Conservation (phyloP, 2,113 vertebrate genomes). For the Ancistrus triradiatus region DNA sequence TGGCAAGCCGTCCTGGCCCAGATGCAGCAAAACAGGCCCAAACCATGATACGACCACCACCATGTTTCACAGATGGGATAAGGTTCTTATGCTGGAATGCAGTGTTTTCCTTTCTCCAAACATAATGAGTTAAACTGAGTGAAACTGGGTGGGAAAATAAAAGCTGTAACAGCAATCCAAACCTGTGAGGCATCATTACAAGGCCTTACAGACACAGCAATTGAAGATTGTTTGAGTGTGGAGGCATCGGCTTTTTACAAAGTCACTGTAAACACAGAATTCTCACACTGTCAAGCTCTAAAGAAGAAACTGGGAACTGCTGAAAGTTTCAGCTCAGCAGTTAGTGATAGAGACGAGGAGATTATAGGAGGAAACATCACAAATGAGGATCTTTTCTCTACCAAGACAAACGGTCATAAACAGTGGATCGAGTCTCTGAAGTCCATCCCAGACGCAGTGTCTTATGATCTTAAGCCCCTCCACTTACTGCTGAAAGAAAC, state of each 20-base stretch:
- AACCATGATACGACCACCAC: no score
- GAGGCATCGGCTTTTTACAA: constrained; percentile 48
- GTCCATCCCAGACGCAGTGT: constrained; percentile 51
- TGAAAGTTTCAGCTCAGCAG: constrained; percentile 41
- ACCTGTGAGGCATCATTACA: constrained; percentile 47
- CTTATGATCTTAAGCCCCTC: constrained; percentile 61
- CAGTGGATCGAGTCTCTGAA: constrained; percentile 46
- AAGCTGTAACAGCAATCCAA: constrained; percentile 50
- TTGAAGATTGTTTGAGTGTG: constrained; percentile 52
- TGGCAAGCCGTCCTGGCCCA: no score
- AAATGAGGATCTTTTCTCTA: constrained; percentile 41
- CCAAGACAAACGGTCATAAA: background rate
- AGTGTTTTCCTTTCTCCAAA: no score
- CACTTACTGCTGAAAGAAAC: constrained; percentile 45
- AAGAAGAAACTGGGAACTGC: constrained; percentile 24
- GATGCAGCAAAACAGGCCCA: no score
- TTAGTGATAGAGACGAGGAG: constrained; percentile 46
- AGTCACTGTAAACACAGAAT: background rate
- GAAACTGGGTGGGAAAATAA: constrained; percentile 47
- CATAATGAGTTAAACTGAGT: no score
- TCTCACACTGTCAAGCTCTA: background rate
- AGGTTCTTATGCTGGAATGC: no score
- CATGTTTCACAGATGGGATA: no score
- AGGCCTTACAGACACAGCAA: constrained; percentile 43
- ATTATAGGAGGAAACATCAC: constrained; percentile 33